A percentile compares a stretch with the other conserved stretches of the same genome.
phyloP scores from a whole-genome alignment of 1,140 invertebrate genomes.

The Papilio polyxenes region DNA sequence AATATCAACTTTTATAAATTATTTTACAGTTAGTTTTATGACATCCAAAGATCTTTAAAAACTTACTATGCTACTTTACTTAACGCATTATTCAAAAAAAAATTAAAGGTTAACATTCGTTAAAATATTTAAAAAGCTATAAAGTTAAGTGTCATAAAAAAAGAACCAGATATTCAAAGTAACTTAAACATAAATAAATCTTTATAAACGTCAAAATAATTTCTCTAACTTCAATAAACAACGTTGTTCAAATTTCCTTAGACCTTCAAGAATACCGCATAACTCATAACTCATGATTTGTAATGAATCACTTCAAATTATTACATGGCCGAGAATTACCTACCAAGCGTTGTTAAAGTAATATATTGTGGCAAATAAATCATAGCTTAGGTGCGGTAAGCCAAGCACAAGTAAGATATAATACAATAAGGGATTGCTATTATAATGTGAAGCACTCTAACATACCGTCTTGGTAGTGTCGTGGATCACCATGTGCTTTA shows the following conservation, averaged over 20 bases:
- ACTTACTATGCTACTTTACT: no score
- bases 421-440: constrained; percentile 32
- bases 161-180: background rate
- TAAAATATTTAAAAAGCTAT: no score
- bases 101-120: no score
- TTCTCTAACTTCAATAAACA: background rate
- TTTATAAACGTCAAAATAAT: background rate
- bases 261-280: constrained; percentile 7
- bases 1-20: no score
- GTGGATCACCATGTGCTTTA: background rate
- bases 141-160: background rate
- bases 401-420: constrained; percentile 34
- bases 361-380: constrained; percentile 35
- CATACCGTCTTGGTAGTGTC: constrained; percentile 1
- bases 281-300: constrained; percentile 25
- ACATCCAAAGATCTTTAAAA: no score
- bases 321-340: constrained; percentile 19
- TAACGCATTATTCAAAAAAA: no score
- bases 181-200: background rate
- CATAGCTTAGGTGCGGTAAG: constrained; percentile 37
- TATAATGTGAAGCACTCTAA: constrained; percentile 7
- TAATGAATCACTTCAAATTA: constrained; percentile 35
- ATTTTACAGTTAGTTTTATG: no score
- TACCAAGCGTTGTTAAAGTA: constrained; percentile 18
- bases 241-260: background rate